Evolutionary conservation across 2,113 vertebrate genomes (phyloP).

Genomic region (Butorides virescens): DNA sequence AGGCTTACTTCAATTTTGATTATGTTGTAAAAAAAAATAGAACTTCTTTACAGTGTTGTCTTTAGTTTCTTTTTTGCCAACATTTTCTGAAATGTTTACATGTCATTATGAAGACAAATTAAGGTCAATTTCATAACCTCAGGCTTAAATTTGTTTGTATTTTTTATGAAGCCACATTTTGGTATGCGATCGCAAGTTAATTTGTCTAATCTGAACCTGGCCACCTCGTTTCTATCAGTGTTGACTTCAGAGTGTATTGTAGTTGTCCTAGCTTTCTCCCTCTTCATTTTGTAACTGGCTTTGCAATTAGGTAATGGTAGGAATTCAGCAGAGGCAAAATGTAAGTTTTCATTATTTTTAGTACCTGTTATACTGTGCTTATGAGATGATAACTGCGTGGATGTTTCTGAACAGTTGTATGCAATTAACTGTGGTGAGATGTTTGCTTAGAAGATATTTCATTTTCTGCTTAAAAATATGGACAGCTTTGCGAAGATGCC

Average conservation of each 20-base stretch:
- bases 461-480: not conserved
- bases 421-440: not conserved
- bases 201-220: conserved; percentile 27
- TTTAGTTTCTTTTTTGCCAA: not conserved
- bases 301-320: not conserved
- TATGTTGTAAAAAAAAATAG: not conserved
- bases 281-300: not conserved
- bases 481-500: not conserved
- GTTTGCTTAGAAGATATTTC: not conserved
- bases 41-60: not conserved
- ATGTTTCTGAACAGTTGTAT: not conserved
- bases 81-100: conserved; percentile 11
- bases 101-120: conserved; percentile 6
- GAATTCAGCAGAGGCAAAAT: not conserved
- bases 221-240: conserved; percentile 7
- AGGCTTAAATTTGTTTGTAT: conserved; percentile 26
- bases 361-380: not conserved
- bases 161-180: conserved; percentile 28
- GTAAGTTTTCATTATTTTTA: not conserved
- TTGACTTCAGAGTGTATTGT: not conserved
- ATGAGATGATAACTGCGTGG: not conserved
- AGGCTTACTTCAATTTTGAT: not conserved
- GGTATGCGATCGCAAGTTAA: not conserved
- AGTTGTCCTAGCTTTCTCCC: not conserved
- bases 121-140: not conserved